Evolutionary conservation across 1,140 invertebrate genomes (phyloP).

Genomic region (Eupristina koningsbergeri): DNA sequence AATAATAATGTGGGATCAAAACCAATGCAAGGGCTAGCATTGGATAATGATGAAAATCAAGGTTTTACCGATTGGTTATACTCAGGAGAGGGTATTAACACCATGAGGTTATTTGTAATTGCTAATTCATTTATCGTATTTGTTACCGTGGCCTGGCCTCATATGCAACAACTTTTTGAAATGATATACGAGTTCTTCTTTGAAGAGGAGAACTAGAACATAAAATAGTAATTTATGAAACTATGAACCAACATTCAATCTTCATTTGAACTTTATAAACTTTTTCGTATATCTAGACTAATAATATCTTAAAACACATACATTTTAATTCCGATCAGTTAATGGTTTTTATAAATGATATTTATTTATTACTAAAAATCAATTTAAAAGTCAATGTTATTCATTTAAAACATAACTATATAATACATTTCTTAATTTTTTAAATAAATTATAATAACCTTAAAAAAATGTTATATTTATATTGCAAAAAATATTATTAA

Average conservation of each 20-base stretch:
- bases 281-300: no score
- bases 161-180: constrained; percentile 68
- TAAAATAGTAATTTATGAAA: not conserved
- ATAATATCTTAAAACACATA: no score
- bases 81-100: constrained; percentile 74
- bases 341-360: no score
- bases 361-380: no score
- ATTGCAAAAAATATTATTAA: no score
- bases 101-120: constrained; percentile 76
- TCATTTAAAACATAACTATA: no score
- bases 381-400: no score
- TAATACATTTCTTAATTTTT: no score
- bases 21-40: not conserved
- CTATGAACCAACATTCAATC: not conserved
- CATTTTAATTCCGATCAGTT: no score
- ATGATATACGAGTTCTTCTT: constrained; percentile 69
- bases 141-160: constrained; percentile 75
- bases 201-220: constrained; percentile 54
- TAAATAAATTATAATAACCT: no score
- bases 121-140: constrained; percentile 75
- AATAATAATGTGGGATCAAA: constrained; percentile 40
- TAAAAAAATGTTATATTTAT: no score
- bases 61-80: constrained; percentile 76
- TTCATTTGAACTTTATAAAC: no score
- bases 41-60: constrained; percentile 69